Conservation (phyloP, 2,113 vertebrate genomes). For the Butastur rufipennis region DNA sequence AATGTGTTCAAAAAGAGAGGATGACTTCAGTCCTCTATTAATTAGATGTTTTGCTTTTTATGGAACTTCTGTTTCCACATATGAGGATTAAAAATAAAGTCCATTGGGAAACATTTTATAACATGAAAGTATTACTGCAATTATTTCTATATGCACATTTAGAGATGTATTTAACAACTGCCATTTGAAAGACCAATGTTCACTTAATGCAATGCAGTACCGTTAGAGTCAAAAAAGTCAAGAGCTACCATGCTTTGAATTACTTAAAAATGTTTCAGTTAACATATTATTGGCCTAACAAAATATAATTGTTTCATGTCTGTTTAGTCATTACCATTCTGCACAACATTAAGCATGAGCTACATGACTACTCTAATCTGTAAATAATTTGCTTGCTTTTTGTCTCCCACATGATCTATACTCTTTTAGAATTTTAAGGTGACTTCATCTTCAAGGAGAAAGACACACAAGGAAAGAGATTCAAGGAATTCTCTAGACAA, state of each 20-base stretch:
- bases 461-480: neutral
- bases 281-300: neutral
- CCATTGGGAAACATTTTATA: neutral
- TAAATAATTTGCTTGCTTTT: neutral
- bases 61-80: neutral
- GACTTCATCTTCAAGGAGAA: neutral
- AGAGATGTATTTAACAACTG: neutral
- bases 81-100: neutral
- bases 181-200: neutral
- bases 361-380: neutral
- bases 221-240: neutral
- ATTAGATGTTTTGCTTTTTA: neutral
- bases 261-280: neutral
- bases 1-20: neutral
- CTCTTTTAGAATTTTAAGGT: neutral
- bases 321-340: neutral
- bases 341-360: neutral
- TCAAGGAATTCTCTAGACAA: neutral
- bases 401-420: neutral
- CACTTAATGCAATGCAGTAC: neutral
- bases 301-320: neutral
- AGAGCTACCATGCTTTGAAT: neutral
- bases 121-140: neutral
- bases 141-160: neutral
- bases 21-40: neutral